Percentiles rank a stretch among this genome's conserved stretches.
Evolutionary conservation across 2,797 vertebrate genomes (phyloP).

Genomic region (Stomatorhinus walkeri): DNA sequence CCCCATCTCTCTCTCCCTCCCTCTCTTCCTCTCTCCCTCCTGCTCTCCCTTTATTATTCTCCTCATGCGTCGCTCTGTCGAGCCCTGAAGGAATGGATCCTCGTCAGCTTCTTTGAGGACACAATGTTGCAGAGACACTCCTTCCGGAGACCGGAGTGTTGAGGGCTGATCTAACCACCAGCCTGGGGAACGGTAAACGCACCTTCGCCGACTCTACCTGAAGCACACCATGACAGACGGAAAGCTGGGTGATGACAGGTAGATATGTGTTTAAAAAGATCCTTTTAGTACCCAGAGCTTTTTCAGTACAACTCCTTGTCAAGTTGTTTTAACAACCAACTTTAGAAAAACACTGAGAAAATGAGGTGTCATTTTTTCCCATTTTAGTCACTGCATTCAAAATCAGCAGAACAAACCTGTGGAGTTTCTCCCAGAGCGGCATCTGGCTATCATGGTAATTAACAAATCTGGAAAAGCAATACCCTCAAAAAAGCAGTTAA

Average conservation of each 20-base stretch:
- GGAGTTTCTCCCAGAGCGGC: not conserved
- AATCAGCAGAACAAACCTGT: not conserved
- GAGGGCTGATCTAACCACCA: not conserved
- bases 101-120: conserved; percentile 17
- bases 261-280: not conserved
- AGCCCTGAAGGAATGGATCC: conserved; percentile 10
- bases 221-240: not conserved
- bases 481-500: conserved; percentile 14
- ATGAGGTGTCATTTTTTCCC: not conserved
- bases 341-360: conserved; percentile 3
- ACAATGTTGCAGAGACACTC: not conserved
- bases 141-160: not conserved
- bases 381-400: not conserved
- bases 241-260: not conserved
- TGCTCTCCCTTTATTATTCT: conserved; percentile 13
- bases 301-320: not conserved
- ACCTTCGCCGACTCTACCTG: not conserved
- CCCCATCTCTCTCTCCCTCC: not conserved
- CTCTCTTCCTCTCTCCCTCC: not conserved
- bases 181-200: not conserved
- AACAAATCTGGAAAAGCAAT: conserved; percentile 9
- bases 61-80: conserved; percentile 3
- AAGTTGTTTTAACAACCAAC: not conserved
- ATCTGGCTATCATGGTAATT: not conserved
- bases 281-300: not conserved